Percentiles rank a stretch among this genome's conserved stretches.
Evolutionary conservation across 2,113 vertebrate species (phyloP).

Genomic region (Smithornis capensis): DNA sequence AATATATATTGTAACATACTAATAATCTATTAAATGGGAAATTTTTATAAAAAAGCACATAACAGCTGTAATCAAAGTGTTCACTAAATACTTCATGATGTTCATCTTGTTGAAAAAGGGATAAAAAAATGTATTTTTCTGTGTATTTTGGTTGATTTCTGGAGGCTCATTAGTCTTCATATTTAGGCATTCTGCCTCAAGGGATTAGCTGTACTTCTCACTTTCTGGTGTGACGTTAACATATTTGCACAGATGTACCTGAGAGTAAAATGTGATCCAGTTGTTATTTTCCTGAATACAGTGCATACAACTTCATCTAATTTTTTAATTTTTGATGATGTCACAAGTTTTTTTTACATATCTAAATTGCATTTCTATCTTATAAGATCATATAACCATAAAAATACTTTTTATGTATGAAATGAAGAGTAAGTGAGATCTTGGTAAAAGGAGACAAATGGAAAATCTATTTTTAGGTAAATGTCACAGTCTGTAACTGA

Average conservation of each 20-base stretch:
- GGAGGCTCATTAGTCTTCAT: neutral
- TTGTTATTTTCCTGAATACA: neutral
- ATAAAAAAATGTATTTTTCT: neutral
- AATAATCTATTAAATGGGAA: neutral
- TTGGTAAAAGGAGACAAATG: conserved; percentile 9
- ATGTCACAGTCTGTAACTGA: neutral
- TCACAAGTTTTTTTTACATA: neutral
- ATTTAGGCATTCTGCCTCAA: neutral
- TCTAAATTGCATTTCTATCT: neutral
- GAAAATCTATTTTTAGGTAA: conserved; percentile 39
- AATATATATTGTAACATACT: neutral
- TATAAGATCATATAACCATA: neutral
- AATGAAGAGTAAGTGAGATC: neutral
- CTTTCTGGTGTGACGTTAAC: neutral
- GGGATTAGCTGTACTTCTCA: neutral
- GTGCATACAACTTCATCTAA: neutral
- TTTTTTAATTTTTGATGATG: neutral
- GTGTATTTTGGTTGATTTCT: neutral
- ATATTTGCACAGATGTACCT: neutral
- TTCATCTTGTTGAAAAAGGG: neutral
- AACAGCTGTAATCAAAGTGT: rapidly evolving
- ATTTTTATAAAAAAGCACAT: neutral
- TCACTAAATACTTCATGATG: neutral
- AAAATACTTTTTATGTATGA: neutral
- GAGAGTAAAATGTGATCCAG: neutral